Conservation (phyloP, 2,888 invertebrate genomes). For the Acanthosoma haemorrhoidale region DNA sequence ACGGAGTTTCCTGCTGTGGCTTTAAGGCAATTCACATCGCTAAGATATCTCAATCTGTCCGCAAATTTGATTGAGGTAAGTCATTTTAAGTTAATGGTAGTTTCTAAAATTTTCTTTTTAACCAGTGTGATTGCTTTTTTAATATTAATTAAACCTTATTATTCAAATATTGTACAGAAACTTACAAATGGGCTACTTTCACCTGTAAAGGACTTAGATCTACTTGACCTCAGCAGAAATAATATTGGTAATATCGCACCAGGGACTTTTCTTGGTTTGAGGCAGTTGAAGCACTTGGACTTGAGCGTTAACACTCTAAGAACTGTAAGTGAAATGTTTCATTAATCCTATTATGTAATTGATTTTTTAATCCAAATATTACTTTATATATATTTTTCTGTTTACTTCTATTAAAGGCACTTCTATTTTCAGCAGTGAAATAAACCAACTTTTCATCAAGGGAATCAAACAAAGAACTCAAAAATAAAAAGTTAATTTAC, state of each 20-base stretch:
- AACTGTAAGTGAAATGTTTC: slow-evolving; percentile 65
- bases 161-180: slow-evolving; percentile 53
- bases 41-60: slow-evolving; percentile 72
- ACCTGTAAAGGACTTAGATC: slow-evolving; percentile 61
- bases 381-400: too few species aligned
- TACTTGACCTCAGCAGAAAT: slow-evolving; percentile 77
- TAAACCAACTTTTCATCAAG: too few species aligned
- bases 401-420: too few species aligned
- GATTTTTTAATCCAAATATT: too few species aligned
- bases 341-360: too few species aligned
- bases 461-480: too few species aligned
- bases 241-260: slow-evolving; percentile 74
- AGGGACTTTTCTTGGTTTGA: slow-evolving; percentile 72
- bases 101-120: too few species aligned
- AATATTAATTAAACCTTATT: background rate
- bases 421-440: too few species aligned
- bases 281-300: slow-evolving; percentile 66
- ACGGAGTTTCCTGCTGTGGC: slow-evolving; percentile 74
- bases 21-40: slow-evolving; percentile 60
- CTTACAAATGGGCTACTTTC: slow-evolving; percentile 69
- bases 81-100: slow-evolving; percentile 14
- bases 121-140: too few species aligned
- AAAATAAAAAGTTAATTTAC: too few species aligned
- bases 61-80: slow-evolving; percentile 78
- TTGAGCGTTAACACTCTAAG: slow-evolving; percentile 80